Percentiles rank a stretch among this genome's conserved stretches.
These are phyloP conservation scores for Aporrectodea caliginosa DNA, from an alignment of 1,140 invertebrate genomes.

Conservation along the genomic window DNA sequence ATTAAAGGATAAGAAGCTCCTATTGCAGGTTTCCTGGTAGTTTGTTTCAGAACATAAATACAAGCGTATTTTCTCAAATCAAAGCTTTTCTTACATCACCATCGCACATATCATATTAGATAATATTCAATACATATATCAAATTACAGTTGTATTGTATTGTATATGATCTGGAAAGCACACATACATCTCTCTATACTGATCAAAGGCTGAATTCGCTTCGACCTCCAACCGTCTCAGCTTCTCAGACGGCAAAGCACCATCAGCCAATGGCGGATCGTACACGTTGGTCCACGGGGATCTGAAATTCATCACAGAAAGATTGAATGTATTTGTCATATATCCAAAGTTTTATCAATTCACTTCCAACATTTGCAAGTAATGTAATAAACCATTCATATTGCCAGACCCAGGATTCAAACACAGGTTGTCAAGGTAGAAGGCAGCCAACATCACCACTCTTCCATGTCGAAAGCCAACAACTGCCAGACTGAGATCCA, in stretches of 20 bases:
- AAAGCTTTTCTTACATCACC: too few species aligned
- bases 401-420: not conserved
- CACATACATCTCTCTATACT: conserved; percentile 94
- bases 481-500: not conserved
- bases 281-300: conserved; percentile 99
- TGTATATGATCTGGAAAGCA: too few species aligned
- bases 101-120: too few species aligned
- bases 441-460: not conserved
- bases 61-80: too few species aligned
- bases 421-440: not conserved
- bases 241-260: conserved; percentile 93
- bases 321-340: conserved; percentile 13
- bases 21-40: too few species aligned
- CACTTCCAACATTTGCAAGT: not conserved
- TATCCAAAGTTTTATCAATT: not conserved
- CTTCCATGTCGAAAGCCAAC: not conserved
- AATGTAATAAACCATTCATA: not conserved
- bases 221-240: conserved; percentile 94
- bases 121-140: too few species aligned
- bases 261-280: conserved; percentile 95
- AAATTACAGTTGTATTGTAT: too few species aligned
- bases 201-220: conserved; percentile 96
- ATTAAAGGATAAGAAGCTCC: too few species aligned
- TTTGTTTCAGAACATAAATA: too few species aligned
- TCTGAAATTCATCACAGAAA: conserved; percentile 57